Percentiles rank a stretch among this genome's conserved stretches.
phyloP scores from a whole-genome alignment of 2,888 invertebrate genomes.

The Harpalus rufipes region DNA sequence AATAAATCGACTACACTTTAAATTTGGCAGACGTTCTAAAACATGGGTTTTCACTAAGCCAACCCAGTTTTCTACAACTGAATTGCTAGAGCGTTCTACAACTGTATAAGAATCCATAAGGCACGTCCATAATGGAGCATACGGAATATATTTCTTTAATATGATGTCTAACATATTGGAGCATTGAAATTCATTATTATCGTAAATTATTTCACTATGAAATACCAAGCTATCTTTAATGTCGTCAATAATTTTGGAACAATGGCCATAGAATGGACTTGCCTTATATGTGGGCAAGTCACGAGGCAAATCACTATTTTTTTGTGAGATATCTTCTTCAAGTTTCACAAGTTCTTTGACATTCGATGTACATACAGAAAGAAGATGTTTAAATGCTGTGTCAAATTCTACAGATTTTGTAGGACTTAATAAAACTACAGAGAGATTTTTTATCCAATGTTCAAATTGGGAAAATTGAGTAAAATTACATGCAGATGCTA shows the following conservation, averaged over 20 bases:
- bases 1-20: conserved; percentile 30
- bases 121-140: neutral
- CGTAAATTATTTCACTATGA: neutral
- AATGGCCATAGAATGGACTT: conserved; percentile 6
- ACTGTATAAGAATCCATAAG: neutral
- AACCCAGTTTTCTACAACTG: conserved; percentile 28
- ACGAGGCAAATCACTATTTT: neutral
- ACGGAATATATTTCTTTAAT: conserved; percentile 20
- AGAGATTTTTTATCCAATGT: neutral
- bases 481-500: conserved; percentile 14
- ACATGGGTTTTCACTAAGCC: conserved; percentile 18
- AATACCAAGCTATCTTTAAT: neutral
- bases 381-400: neutral
- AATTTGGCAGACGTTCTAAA: neutral
- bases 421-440: neutral
- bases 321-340: neutral
- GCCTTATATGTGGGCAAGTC: conserved; percentile 14
- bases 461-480: neutral
- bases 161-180: neutral
- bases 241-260: neutral
- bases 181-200: too few relatives aligned
- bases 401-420: neutral
- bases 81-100: conserved; percentile 17
- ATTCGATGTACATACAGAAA: neutral
- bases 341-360: neutral